Percentiles rank a stretch among this genome's conserved stretches.
Evolutionary conservation across 1,140 invertebrate genomes (phyloP).

Genomic region (Drosophila rufa): DNA sequence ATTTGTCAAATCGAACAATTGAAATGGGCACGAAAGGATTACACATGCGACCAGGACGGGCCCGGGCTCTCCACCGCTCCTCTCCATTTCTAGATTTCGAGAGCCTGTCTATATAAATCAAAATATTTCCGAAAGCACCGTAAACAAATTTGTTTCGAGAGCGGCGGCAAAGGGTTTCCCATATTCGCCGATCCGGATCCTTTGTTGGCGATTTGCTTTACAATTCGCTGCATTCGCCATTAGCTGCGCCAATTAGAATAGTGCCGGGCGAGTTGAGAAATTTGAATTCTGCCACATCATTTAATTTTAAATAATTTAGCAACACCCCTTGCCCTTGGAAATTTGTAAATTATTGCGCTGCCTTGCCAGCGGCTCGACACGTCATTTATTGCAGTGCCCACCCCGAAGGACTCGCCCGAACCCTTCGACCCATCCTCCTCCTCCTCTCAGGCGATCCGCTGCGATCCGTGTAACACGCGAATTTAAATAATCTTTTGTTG

Average conservation of each 20-base stretch:
- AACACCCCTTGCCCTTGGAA: constrained; percentile 46
- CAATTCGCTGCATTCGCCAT: constrained; percentile 74
- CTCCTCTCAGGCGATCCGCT: constrained; percentile 3
- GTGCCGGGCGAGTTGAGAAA: constrained; percentile 59
- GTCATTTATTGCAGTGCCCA: constrained; percentile 49
- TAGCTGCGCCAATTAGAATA: constrained; percentile 78
- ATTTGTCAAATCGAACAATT: constrained; percentile 83
- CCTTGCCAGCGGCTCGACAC: constrained; percentile 56
- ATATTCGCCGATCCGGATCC: background rate
- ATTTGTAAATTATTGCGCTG: constrained; percentile 80
- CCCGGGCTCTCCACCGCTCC: background rate
- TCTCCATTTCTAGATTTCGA: constrained; percentile 35
- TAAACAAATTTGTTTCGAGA: constrained; percentile 78
- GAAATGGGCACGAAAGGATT: constrained; percentile 79
- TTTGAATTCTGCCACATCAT: constrained; percentile 85
- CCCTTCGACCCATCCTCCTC: constrained; percentile 19
- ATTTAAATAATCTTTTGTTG: constrained; percentile 84
- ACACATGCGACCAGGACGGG: constrained; percentile 58
- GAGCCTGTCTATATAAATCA: constrained; percentile 68
- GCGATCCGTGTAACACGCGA: constrained; percentile 64
- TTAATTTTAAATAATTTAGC: constrained; percentile 81
- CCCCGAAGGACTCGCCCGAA: constrained; percentile 5
- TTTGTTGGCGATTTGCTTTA: constrained; percentile 57
- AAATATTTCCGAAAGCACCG: constrained; percentile 73
- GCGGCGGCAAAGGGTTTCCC: constrained; percentile 52